These are phyloP conservation scores for Pontoporia blainvillei DNA, from an alignment of 2,113 vertebrate genomes.

Conservation along the genomic window DNA sequence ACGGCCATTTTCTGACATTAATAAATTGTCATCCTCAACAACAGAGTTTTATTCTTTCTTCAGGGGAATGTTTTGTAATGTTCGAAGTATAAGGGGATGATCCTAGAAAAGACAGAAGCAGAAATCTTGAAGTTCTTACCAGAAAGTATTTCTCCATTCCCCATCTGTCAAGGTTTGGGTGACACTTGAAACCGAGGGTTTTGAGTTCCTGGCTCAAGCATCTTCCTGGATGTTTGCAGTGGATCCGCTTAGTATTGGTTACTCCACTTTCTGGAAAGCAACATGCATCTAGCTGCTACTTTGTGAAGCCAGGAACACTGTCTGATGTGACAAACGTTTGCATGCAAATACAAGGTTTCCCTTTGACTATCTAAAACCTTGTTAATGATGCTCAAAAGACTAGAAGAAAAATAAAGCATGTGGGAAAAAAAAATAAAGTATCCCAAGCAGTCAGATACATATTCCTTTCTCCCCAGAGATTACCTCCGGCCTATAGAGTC, in stretches of 20 bases:
- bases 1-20: neutral
- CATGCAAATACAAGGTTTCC: neutral
- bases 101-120: neutral
- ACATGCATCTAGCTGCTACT: neutral
- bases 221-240: neutral
- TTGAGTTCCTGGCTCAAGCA: neutral
- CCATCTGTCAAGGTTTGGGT: neutral
- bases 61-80: neutral
- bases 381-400: neutral
- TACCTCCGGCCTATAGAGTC: neutral
- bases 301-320: neutral
- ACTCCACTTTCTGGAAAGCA: neutral
- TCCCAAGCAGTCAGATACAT: neutral
- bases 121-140: neutral
- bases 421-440: neutral
- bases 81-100: too few relatives aligned
- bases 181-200: neutral
- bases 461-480: neutral
- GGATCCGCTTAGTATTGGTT: neutral
- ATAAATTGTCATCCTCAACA: too few relatives aligned
- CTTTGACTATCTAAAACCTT: neutral
- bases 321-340: neutral
- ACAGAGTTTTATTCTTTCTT: neutral
- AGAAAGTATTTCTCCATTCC: neutral
- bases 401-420: neutral